Evolutionary conservation across 2,113 vertebrate genomes (phyloP).

Genomic region (Corythornis madagascariensis): DNA sequence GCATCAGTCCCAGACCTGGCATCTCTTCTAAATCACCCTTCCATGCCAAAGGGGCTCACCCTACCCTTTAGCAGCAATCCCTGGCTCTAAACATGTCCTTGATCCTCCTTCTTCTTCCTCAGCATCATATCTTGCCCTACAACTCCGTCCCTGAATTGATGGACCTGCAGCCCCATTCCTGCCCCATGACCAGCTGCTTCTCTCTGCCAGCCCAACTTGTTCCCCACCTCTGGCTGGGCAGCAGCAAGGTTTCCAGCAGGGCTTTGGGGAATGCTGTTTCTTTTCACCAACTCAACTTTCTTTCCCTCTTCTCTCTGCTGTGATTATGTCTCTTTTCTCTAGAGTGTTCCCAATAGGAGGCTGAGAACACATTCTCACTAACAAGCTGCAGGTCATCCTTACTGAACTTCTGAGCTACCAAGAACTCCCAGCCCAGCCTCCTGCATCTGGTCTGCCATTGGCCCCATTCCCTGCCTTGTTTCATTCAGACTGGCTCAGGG

Average conservation of each 20-base stretch:
- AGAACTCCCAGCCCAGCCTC: neutral
- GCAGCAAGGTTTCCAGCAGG: neutral
- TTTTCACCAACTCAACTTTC: conserved; percentile 55
- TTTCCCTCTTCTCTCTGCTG: conserved; percentile 20
- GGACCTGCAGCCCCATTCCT: neutral
- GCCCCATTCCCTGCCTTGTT: neutral
- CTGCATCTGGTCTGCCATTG: neutral
- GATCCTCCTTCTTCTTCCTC: neutral
- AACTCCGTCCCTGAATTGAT: neutral
- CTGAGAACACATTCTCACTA: conserved; percentile 55
- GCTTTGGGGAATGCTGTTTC: neutral
- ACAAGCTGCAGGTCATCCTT: conserved; percentile 54
- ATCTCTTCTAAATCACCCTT: neutral
- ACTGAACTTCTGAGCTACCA: conserved; percentile 48
- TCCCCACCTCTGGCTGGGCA: neutral
- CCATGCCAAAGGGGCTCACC: neutral
- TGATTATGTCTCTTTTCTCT: neutral
- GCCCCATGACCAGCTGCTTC: neutral
- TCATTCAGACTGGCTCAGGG: neutral
- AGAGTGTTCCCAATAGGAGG: conserved; percentile 58
- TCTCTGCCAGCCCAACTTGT: neutral
- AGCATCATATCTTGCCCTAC: neutral
- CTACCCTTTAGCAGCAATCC: neutral
- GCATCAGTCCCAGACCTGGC: neutral
- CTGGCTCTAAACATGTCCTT: neutral